Evolutionary conservation across 2,888 invertebrate genomes (phyloP).

Genomic region (Aplocera efformata): DNA sequence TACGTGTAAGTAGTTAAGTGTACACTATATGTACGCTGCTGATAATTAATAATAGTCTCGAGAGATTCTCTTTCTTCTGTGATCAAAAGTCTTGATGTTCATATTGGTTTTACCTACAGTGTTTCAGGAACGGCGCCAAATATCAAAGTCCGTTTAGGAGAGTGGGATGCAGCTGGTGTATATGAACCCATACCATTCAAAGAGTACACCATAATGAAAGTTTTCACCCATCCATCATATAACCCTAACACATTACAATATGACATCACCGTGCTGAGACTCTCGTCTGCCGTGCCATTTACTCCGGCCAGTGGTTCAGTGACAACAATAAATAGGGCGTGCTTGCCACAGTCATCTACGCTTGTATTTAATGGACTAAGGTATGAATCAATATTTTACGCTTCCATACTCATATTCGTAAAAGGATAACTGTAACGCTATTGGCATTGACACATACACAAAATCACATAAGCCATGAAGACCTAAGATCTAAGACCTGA

Average conservation of each 20-base stretch:
- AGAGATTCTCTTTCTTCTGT: too few relatives aligned
- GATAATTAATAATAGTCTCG: too few relatives aligned
- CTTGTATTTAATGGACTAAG: slow-evolving; percentile 72
- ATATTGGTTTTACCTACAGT: slow-evolving; percentile 33
- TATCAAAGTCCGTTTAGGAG: slow-evolving; percentile 86
- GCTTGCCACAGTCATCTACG: slow-evolving; percentile 73
- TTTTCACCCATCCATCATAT: slow-evolving; percentile 84
- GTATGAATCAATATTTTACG: slow-evolving; percentile 35
- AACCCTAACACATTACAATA: slow-evolving; percentile 87
- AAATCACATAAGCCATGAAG: too few relatives aligned
- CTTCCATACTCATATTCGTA: too few relatives aligned
- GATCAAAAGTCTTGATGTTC: neutral
- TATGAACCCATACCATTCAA: slow-evolving; percentile 83
- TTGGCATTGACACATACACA: too few relatives aligned
- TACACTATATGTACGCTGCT: neutral
- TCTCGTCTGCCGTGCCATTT: slow-evolving; percentile 81
- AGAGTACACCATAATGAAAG: slow-evolving; percentile 80
- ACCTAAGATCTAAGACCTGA: too few relatives aligned
- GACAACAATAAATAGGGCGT: slow-evolving; percentile 82
- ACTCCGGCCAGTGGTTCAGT: slow-evolving; percentile 65
- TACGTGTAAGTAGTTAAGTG: slow-evolving; percentile 72
- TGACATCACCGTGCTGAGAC: slow-evolving; percentile 88
- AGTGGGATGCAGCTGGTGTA: slow-evolving; percentile 85
- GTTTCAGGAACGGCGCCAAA: slow-evolving; percentile 71
- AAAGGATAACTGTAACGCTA: too few relatives aligned